Evolutionary conservation across 2,888 invertebrate species (phyloP).

Genomic region (Pomacea canaliculata): DNA sequence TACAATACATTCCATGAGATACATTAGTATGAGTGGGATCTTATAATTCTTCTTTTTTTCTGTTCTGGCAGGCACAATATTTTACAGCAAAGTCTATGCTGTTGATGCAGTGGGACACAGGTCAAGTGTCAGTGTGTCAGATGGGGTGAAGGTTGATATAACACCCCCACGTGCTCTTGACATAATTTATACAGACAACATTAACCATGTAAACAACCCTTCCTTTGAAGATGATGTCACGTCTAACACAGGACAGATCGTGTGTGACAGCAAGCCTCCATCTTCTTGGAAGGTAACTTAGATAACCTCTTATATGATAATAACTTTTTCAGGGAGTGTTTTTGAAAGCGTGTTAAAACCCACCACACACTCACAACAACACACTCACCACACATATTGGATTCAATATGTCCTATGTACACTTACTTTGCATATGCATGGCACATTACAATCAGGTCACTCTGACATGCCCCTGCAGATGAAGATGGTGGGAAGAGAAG

Average conservation of each 20-base stretch:
- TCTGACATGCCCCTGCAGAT: too few relatives aligned
- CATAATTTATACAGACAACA: constrained; percentile 29
- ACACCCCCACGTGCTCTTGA: constrained; percentile 35
- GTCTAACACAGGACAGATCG: background rate
- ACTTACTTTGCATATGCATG: too few relatives aligned
- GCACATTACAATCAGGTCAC: too few relatives aligned
- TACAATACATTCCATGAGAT: too few relatives aligned
- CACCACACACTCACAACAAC: too few relatives aligned
- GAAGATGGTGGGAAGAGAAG: too few relatives aligned
- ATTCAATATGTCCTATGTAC: too few relatives aligned
- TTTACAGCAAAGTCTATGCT: constrained; percentile 41
- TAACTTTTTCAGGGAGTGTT: too few relatives aligned
- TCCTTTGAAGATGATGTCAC: constrained; percentile 23
- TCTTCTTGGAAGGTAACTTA: constrained; percentile 19
- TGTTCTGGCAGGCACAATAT: constrained; percentile 32
- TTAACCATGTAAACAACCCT: constrained; percentile 21
- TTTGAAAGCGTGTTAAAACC: too few relatives aligned
- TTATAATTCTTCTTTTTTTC: background rate
- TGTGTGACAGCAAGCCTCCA: constrained; percentile 25
- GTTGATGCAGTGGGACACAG: constrained; percentile 39
- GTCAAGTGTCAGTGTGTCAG: constrained; percentile 38
- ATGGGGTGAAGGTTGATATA: constrained; percentile 43
- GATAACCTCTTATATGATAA: too few relatives aligned
- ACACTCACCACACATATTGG: too few relatives aligned
- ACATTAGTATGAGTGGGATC: too few relatives aligned